A percentile compares a stretch with the other conserved stretches of the same genome.
Evolutionary conservation across 2,888 invertebrate genomes (phyloP).

Genomic region (Hydriomena furcata): DNA sequence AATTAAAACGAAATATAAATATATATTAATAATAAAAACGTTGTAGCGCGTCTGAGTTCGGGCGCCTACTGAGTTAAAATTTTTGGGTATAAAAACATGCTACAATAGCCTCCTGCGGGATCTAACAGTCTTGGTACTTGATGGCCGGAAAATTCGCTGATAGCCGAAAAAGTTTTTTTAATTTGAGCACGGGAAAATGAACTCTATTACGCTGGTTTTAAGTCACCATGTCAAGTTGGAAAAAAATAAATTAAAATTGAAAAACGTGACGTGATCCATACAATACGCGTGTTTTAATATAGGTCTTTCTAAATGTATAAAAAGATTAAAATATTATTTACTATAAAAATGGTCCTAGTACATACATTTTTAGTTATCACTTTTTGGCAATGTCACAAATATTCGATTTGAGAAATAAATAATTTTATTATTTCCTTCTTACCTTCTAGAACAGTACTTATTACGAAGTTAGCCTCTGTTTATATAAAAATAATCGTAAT

Average conservation of each 20-base stretch:
- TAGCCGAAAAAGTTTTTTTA: conserved; percentile 36
- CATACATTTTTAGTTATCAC: too few species aligned
- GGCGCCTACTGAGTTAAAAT: conserved; percentile 84
- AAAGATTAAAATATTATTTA: too few species aligned
- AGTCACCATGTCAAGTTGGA: conserved; percentile 2
- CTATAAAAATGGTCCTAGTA: too few species aligned
- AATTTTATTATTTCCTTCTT: too few species aligned
- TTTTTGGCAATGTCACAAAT: too few species aligned
- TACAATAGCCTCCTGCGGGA: conserved; percentile 79
- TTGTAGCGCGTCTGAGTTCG: conserved; percentile 81
- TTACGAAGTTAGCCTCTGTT: too few species aligned
- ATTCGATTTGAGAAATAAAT: too few species aligned
- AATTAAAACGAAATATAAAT: conserved; percentile 84
- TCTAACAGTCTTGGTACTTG: conserved; percentile 67
- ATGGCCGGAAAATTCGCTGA: conserved; percentile 42
- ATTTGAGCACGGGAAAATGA: conserved; percentile 37
- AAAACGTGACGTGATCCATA: neutral
- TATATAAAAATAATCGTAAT: too few species aligned
- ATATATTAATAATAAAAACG: conserved; percentile 83
- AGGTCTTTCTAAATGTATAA: too few species aligned
- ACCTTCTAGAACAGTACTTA: too few species aligned
- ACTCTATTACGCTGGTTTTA: conserved; percentile 34
- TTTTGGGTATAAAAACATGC: conserved; percentile 84
- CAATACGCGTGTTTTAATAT: too few species aligned
- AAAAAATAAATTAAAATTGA: neutral